Evolutionary conservation across 2,888 invertebrate genomes (phyloP).

Genomic region (Leptopilina myrica): DNA sequence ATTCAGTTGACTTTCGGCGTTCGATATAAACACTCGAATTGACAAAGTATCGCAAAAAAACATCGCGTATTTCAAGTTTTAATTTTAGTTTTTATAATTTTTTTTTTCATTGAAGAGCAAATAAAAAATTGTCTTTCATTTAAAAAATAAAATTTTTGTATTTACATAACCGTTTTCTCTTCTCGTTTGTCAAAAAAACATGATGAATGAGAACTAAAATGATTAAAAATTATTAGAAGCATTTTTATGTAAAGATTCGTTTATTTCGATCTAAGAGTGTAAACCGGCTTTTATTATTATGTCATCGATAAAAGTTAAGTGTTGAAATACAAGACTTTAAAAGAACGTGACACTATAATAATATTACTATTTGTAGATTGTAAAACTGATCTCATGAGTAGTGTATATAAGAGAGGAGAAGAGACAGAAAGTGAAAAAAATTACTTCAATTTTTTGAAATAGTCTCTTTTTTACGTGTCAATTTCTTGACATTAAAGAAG

Average conservation of each 20-base stretch:
- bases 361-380: not conserved
- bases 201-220: too few species aligned
- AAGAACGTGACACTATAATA: not conserved
- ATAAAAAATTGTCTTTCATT: not conserved
- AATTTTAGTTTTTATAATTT: not conserved
- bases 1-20: constrained; percentile 61
- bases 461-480: too few species aligned
- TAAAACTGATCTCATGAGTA: constrained; percentile 8
- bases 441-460: too few species aligned
- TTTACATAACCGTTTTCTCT: too few species aligned
- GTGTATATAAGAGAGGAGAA: not conserved
- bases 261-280: too few species aligned
- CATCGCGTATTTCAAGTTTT: not conserved
- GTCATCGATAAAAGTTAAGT: constrained; percentile 11
- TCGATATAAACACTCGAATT: constrained; percentile 57
- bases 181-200: too few species aligned
- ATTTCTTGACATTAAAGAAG: too few species aligned
- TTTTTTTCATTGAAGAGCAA: not conserved
- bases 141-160: too few species aligned
- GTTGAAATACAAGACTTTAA: not conserved
- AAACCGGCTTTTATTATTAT: constrained; percentile 16
- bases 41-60: constrained; percentile 23
- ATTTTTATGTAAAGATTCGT: too few species aligned
- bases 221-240: too few species aligned
- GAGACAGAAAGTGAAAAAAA: too few species aligned